phyloP scores from a whole-genome alignment of 2,797 vertebrate species.

The Brachymystax lenok region DNA sequence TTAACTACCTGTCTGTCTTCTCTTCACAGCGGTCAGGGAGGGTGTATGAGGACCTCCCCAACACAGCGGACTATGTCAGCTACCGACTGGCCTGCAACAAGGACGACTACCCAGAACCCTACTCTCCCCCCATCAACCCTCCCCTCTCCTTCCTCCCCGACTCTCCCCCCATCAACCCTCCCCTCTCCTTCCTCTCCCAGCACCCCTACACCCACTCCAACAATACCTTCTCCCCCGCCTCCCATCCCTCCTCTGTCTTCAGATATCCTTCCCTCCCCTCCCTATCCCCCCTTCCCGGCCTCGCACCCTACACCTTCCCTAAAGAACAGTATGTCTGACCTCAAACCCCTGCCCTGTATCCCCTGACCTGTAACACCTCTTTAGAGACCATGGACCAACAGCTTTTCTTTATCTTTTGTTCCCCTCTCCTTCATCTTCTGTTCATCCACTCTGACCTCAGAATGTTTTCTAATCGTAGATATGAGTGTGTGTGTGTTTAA shows the following conservation, averaged over 20 bases:
- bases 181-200: conserved; percentile 80
- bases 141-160: conserved; percentile 74
- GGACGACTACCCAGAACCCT: conserved; percentile 77
- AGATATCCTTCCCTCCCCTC: conserved; percentile 76
- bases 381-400: neutral
- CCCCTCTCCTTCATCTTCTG: neutral
- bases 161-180: conserved; percentile 78
- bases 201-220: conserved; percentile 72
- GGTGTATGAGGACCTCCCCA: conserved; percentile 82
- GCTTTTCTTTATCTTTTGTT: neutral
- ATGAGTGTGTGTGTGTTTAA: no score
- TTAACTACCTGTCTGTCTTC: conserved; percentile 1
- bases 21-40: conserved; percentile 78
- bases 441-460: neutral
- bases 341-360: neutral
- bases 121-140: conserved; percentile 76
- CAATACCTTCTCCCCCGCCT: conserved; percentile 38
- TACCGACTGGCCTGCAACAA: conserved; percentile 80
- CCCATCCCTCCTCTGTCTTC: conserved; percentile 52
- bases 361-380: neutral
- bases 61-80: conserved; percentile 85
- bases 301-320: conserved; percentile 77
- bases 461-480: no score
- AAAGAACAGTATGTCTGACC: conserved; percentile 86
- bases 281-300: conserved; percentile 19